Base-by-base conservation (phyloP, 2,113 vertebrate genomes). In the Calidris pygmaea region DNA sequence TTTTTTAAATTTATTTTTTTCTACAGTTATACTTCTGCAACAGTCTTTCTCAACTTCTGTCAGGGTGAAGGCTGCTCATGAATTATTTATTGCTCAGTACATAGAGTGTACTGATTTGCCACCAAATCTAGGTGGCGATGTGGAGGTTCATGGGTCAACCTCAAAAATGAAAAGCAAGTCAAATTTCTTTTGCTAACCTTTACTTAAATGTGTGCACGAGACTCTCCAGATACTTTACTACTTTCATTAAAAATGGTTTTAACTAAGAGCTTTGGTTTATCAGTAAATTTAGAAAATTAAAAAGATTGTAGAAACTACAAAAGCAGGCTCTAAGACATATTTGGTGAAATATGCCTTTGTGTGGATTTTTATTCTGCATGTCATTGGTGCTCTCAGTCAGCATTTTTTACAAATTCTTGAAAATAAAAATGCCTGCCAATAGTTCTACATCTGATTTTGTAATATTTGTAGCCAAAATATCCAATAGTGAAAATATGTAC, bases 71-170 rank as follows among this genome's bases (percentile, higher is more conserved):
- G 65, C 30, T 94, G 85, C 72, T 95, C 70, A 90, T 96, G 90
- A 91, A 94, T 95, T 81, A 95, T 94, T 77, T 94, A 88, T 88
- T 90, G 56, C 45, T 95, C 65, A 55, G 75, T 55, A 77, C 67
- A 70, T 45, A 47, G 5, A 27, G 50, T n/a, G 32, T 39, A 52
- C 48, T 62, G 50, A 92, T 93, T 92, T 81, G 65, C 87, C 83
- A 92, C 39, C 76, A 81, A 59, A 78, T 90, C 60, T 86, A 78
- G 85, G 83, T 74, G 82, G 47, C 83, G 72, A 74, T 41, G 21
- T 29, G 45, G 16, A 67, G 27, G 82, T 87, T 85, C 90, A 41
- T 13, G 55, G 88, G 79, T 84, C 90, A 90, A 30, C 17, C 67
- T 62, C 35, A 89, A 83, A 80, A 80, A 78, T 10, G 1, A 80